Evolutionary conservation across 1,140 invertebrate species (phyloP).

Genomic region (Dryas iulia): DNA sequence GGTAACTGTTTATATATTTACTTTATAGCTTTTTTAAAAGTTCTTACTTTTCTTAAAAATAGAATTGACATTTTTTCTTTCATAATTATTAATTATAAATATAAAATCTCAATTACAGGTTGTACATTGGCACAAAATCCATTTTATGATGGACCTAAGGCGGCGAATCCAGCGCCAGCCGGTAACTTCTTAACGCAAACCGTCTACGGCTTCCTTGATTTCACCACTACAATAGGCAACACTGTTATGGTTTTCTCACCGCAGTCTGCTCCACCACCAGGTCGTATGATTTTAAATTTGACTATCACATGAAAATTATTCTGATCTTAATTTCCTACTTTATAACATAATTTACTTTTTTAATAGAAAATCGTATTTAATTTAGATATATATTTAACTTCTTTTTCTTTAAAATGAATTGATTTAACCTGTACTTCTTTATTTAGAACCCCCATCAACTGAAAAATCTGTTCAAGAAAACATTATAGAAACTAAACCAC

Average conservation of each 20-base stretch:
- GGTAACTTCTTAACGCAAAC: constrained; percentile 85
- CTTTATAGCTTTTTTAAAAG: too few relatives aligned
- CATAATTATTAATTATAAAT: constrained; percentile 2
- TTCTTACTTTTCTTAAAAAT: too few relatives aligned
- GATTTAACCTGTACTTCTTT: constrained; percentile 11
- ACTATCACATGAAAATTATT: background rate
- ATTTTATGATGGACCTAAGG: constrained; percentile 43
- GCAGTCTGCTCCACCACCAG: constrained; percentile 84
- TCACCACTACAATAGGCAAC: constrained; percentile 93
- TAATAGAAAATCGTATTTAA: too few relatives aligned
- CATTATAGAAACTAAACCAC: constrained; percentile 81
- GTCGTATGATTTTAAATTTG: constrained; percentile 42
- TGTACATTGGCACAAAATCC: constrained; percentile 31
- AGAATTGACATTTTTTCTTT: too few relatives aligned
- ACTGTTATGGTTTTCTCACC: constrained; percentile 95
- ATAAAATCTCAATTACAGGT: background rate
- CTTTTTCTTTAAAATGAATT: too few relatives aligned
- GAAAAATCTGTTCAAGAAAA: constrained; percentile 73
- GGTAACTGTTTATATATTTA: too few relatives aligned
- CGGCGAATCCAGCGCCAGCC: constrained; percentile 31
- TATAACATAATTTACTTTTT: too few relatives aligned
- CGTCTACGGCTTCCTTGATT: constrained; percentile 94
- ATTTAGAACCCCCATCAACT: constrained; percentile 72
- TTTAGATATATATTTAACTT: too few relatives aligned
- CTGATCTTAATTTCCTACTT: too few relatives aligned